phyloP scores from a whole-genome alignment of 2,888 invertebrate species.

The Pocota personata region DNA sequence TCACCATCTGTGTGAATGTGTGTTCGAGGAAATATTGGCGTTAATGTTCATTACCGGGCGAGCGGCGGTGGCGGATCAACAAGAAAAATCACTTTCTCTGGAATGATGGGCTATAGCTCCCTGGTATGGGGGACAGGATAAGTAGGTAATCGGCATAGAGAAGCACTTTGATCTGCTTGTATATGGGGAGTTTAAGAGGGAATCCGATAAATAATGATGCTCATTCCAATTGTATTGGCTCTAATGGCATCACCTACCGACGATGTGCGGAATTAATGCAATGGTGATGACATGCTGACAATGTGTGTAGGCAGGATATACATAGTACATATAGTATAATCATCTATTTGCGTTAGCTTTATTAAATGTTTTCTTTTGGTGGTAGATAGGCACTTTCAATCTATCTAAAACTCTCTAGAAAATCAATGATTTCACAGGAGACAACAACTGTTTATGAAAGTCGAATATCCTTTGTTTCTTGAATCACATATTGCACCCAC shows the following conservation, averaged over 20 bases:
- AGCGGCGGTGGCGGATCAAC: conserved; percentile 62
- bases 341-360: background rate
- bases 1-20: conserved; percentile 7
- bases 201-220: conserved; percentile 74
- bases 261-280: conserved; percentile 49
- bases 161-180: conserved; percentile 71
- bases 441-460: conserved; percentile 53
- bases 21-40: conserved; percentile 63
- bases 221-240: conserved; percentile 69
- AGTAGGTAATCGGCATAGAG: conserved; percentile 71
- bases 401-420: background rate
- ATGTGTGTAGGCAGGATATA: background rate
- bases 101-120: conserved; percentile 44
- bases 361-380: background rate
- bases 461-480: conserved; percentile 38
- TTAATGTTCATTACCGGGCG: conserved; percentile 71
- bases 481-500: background rate
- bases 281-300: conserved; percentile 43
- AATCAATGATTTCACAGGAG: conserved; percentile 41
- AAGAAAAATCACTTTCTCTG: conserved; percentile 72
- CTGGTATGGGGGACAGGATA: conserved; percentile 54
- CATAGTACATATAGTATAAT: background rate
- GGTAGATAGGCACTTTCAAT: background rate
- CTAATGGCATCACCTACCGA: conserved; percentile 65
- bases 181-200: conserved; percentile 47